A percentile compares a stretch with the other conserved stretches of the same genome.
These are phyloP conservation scores for Chaetodon trifasciatus DNA, from an alignment of 2,797 vertebrate species.

Conservation along the genomic window DNA sequence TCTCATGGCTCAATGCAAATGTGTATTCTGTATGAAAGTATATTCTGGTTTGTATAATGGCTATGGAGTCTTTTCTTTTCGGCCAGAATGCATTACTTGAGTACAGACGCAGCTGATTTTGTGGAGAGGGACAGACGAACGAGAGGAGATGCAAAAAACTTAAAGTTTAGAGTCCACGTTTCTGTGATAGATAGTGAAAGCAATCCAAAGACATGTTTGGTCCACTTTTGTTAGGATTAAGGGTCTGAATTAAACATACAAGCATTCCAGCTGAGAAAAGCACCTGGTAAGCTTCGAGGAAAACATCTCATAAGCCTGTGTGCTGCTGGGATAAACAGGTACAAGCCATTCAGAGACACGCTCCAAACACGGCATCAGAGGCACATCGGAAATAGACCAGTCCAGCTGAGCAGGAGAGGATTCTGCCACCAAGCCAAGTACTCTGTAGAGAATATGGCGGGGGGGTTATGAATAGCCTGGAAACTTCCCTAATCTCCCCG, in stretches of 20 bases:
- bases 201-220: constrained; percentile 75
- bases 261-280: constrained; percentile 79
- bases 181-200: constrained; percentile 52
- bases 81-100: constrained; percentile 9
- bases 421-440: constrained; percentile 70
- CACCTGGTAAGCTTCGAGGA: constrained; percentile 81
- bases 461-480: constrained; percentile 76
- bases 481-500: constrained; percentile 85
- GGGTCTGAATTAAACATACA: constrained; percentile 79
- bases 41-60: background rate
- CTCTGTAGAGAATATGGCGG: constrained; percentile 54
- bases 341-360: constrained; percentile 83
- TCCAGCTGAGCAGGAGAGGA: constrained; percentile 75
- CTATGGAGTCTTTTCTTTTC: constrained; percentile 2
- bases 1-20: constrained; percentile 3
- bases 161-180: constrained; percentile 41
- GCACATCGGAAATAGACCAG: constrained; percentile 81
- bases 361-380: constrained; percentile 75
- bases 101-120: background rate
- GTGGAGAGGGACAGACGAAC: constrained; percentile 16
- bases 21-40: constrained; percentile 2
- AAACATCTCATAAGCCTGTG: constrained; percentile 83
- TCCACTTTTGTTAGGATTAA: constrained; percentile 81
- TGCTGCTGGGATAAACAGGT: constrained; percentile 86
- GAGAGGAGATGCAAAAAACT: constrained; percentile 31